Evolutionary conservation across 2,113 vertebrate species (phyloP).

Genomic region (Misgurnus anguillicaudatus): DNA sequence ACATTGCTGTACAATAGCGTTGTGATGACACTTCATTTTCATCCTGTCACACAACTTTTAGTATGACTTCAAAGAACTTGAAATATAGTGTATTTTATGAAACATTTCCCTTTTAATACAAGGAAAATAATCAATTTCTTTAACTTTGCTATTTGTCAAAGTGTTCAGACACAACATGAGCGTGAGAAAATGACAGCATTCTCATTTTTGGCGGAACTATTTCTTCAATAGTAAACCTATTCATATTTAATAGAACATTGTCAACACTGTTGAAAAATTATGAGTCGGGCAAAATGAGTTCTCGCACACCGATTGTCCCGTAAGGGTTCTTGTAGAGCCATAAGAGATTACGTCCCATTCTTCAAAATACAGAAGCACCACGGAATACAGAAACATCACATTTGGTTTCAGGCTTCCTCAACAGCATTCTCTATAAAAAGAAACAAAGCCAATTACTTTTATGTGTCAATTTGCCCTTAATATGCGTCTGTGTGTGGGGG

Average conservation of each 20-base stretch:
- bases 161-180: too few relatives aligned
- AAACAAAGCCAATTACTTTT: constrained; percentile 29
- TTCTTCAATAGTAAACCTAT: not conserved
- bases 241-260: not conserved
- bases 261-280: not conserved
- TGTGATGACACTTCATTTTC: too few relatives aligned
- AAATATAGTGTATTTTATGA: too few relatives aligned
- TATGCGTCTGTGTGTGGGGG: constrained; percentile 42
- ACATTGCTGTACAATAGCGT: too few relatives aligned
- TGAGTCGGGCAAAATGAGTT: not conserved
- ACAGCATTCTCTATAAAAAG: not conserved
- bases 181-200: not conserved
- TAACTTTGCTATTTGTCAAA: too few relatives aligned
- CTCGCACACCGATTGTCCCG: too few relatives aligned
- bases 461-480: constrained; percentile 48
- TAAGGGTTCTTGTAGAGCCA: not conserved
- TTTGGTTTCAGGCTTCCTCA: not conserved
- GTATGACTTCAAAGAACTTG: too few relatives aligned
- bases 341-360: not conserved
- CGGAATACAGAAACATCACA: not conserved
- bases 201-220: not conserved
- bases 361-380: not conserved
- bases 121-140: too few relatives aligned
- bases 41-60: too few relatives aligned
- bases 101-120: too few relatives aligned